phyloP scores from a whole-genome alignment of 2,113 vertebrate genomes.

The Spea multiplicata region DNA sequence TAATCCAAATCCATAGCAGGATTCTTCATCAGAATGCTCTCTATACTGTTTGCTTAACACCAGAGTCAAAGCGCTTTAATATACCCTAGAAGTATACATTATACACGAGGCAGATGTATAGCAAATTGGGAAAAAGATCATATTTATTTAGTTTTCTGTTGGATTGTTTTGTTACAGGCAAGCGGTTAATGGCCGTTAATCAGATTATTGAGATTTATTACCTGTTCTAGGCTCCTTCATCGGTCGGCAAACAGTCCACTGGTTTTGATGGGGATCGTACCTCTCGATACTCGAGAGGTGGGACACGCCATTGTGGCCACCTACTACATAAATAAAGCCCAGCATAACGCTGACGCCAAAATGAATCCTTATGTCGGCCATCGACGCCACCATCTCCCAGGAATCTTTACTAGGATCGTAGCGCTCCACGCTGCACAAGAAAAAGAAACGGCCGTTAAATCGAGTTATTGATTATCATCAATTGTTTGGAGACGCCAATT shows the following conservation, averaged over 20 bases:
- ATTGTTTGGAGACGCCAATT: too few species aligned
- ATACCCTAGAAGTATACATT: too few species aligned
- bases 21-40: too few species aligned
- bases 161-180: too few species aligned
- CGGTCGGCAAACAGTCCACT: constrained; percentile 93
- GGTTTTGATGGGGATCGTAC: constrained; percentile 95
- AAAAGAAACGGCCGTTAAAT: constrained; percentile 44
- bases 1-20: too few species aligned
- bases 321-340: constrained; percentile 97
- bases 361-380: constrained; percentile 97
- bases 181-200: too few species aligned
- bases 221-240: constrained; percentile 97
- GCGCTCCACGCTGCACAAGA: constrained; percentile 81
- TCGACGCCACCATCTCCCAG: constrained; percentile 94
- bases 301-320: constrained; percentile 94
- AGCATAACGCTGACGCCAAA: constrained; percentile 95
- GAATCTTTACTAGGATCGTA: constrained; percentile 93
- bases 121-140: too few species aligned
- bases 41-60: too few species aligned
- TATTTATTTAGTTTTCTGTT: too few species aligned
- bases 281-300: constrained; percentile 96
- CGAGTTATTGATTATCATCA: too few species aligned
- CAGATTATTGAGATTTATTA: constrained; percentile 45
- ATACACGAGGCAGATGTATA: too few species aligned
- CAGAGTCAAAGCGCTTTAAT: too few species aligned